Percentiles rank a stretch among this genome's conserved stretches.
phyloP scores from a whole-genome alignment of 2,113 vertebrate genomes.

The Eulacestoma nigropectus region DNA sequence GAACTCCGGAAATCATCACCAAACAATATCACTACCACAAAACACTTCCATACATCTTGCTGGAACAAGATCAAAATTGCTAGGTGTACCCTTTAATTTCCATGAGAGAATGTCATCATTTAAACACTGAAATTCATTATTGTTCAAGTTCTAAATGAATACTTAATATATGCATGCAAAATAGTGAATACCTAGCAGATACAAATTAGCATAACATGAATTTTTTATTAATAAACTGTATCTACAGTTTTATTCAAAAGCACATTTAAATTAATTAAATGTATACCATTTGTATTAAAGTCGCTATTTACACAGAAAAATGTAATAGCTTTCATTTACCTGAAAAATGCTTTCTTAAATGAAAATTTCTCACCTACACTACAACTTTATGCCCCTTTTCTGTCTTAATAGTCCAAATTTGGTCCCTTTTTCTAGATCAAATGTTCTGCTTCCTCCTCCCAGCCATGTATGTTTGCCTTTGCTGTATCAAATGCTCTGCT shows the following conservation, averaged over 20 bases:
- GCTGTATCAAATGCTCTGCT: background rate
- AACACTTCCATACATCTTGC: background rate
- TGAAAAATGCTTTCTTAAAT: background rate
- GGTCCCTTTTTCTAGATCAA: background rate
- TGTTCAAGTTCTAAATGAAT: background rate
- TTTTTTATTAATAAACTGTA: background rate
- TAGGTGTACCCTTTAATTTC: background rate
- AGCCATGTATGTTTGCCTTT: background rate
- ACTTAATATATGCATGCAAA: background rate
- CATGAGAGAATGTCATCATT: background rate
- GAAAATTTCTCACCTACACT: background rate
- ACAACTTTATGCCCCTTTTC: background rate
- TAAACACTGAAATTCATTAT: background rate
- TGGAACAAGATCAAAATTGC: background rate
- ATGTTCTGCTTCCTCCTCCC: background rate
- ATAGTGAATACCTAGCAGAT: background rate
- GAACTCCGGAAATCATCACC: background rate
- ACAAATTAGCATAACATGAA: background rate
- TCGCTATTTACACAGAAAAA: background rate
- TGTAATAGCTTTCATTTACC: background rate
- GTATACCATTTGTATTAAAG: background rate
- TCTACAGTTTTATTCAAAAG: background rate
- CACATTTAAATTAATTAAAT: background rate
- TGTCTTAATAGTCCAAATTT: background rate
- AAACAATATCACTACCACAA: background rate